These are phyloP conservation scores for Thalassarche chlororhynchos DNA, from an alignment of 2,113 vertebrate genomes.

Conservation along the genomic window DNA sequence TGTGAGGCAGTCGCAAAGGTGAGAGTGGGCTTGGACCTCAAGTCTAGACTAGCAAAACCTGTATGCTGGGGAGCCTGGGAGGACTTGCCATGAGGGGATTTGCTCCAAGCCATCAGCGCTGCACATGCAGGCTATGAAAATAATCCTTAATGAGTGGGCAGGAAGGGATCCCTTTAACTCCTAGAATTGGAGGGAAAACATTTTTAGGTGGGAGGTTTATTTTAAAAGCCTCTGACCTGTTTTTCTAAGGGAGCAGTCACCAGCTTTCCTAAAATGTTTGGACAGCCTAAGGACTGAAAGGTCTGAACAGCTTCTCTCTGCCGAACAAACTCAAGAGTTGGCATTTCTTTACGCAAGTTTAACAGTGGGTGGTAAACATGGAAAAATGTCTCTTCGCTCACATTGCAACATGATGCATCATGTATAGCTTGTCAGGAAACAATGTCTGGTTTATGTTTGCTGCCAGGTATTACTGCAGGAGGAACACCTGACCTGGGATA, in stretches of 20 bases:
- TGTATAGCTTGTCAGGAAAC: constrained; percentile 5
- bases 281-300: neutral
- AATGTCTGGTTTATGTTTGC: neutral
- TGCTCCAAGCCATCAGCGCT: neutral
- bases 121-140: neutral
- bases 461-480: neutral
- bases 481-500: neutral
- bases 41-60: neutral
- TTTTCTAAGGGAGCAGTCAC: neutral
- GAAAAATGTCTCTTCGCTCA: neutral
- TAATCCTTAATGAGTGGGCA: neutral
- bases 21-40: neutral
- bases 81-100: neutral
- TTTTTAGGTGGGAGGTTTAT: neutral
- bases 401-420: neutral
- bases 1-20: neutral
- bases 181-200: neutral
- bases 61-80: neutral
- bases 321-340: neutral
- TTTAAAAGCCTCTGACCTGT: neutral
- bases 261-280: neutral
- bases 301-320: neutral
- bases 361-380: constrained; percentile 4
- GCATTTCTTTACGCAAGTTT: neutral
- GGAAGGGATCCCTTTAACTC: neutral